Evolutionary conservation across 2,797 vertebrate species (phyloP), one percentile per base, ranked within the genome.

Genomic region (Sebastes nivosus): DNA sequence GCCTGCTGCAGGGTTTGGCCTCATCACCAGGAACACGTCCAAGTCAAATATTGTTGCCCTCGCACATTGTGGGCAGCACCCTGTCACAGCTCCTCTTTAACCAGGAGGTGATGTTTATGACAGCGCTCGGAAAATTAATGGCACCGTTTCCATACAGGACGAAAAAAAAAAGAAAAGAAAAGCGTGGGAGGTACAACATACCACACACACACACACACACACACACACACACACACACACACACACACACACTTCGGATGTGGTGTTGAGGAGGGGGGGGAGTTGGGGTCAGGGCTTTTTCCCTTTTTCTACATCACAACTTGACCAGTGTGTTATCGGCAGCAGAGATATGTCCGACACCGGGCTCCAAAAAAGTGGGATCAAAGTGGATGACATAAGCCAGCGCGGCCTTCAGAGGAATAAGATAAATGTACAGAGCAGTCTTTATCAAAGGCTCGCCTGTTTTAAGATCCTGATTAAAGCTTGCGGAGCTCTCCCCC

Each of bases 381-480:
- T 96, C 94, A 96, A 95, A 96, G 94, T 55, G 63, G 83, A 85
- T 89, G 94, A 95, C 93, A 93, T 90, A 84, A 95, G 87, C 87
- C 95, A 93, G 92, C 73, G 20, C 78, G 80, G 82, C 84, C 89
- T 91, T 93, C 82, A 86, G 87, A 91, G 88, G 87, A 93, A 87
- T 24, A 86, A 92, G 94, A 96, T 94, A 95, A 94, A 95, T 89
- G 93, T 79, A 82, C 82, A 75, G 83, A 79, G 82, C 63, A 4
- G 85, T 83, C 81, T 91, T 93, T 95, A 95, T 95, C 95, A 95
- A 96, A 96, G 94, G 90, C 87, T 77, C 1, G 84, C 80, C 87
- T 95, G 93, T 95, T 95, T 94, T 84, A 88, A 92, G 89, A 91
- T 88, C 82, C 90, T 92, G 94, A 95, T 95, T 94, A 95, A 94